These are phyloP conservation scores for Seladonia tumulorum DNA, from an alignment of 2,888 invertebrate genomes.

Conservation along the genomic window DNA sequence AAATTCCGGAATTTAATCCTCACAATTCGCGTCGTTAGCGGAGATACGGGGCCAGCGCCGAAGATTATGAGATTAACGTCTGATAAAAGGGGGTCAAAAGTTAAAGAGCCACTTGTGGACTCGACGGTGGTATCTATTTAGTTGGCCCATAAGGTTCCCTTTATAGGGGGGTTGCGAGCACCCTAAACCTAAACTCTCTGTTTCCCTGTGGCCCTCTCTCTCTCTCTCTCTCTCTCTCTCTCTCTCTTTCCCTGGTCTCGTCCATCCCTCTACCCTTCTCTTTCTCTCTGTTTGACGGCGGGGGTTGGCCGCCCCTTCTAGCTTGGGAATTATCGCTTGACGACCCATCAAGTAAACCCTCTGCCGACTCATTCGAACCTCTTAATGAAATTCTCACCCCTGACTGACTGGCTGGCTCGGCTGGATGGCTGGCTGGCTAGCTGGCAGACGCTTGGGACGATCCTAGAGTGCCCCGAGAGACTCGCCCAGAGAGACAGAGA, in stretches of 20 bases:
- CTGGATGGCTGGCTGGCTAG: conserved; percentile 64
- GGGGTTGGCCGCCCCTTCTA: conserved; percentile 74
- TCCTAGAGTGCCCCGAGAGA: conserved; percentile 78
- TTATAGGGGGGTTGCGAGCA: conserved; percentile 80
- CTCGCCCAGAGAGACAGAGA: conserved; percentile 60
- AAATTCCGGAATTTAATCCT: conserved; percentile 13
- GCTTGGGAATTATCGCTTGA: conserved; percentile 84
- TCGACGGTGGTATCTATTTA: conserved; percentile 83
- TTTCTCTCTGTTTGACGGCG: conserved; percentile 55
- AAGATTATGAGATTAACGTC: conserved; percentile 83
- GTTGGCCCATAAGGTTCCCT: conserved; percentile 84
- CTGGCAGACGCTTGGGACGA: conserved; percentile 79
- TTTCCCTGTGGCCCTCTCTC: conserved; percentile 67
- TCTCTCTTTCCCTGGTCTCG: conserved; percentile 43
- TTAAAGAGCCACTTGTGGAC: conserved; percentile 85
- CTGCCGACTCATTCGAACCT: conserved; percentile 84
- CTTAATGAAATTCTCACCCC: conserved; percentile 85
- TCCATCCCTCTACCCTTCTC: conserved; percentile 13
- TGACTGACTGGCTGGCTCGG: conserved; percentile 81
- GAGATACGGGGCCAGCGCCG: conserved; percentile 46
- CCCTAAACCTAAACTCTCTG: conserved; percentile 79
- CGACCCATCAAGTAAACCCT: conserved; percentile 84
- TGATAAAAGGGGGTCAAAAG: conserved; percentile 83
- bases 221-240: conserved; percentile 44
- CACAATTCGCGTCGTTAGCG: conserved; percentile 7